Evolutionary conservation across 2,113 vertebrate species (phyloP).

Genomic region (Psittacus erithacus): DNA sequence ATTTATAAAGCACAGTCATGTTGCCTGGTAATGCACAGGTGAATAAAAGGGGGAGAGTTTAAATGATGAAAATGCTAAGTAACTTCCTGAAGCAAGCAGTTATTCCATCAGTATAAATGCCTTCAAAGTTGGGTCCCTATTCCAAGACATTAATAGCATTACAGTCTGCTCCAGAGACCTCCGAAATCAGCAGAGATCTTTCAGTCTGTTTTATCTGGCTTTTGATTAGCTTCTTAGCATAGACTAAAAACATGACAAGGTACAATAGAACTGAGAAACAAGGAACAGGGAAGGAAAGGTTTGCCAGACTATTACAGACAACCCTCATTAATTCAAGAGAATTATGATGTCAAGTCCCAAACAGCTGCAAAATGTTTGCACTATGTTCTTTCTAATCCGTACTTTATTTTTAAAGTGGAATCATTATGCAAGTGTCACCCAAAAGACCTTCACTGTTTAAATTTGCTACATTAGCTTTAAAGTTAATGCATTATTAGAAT

Average conservation of each 20-base stretch:
- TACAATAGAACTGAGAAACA: slow-evolving; percentile 14
- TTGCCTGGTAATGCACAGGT: not conserved
- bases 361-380: slow-evolving; percentile 1
- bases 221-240: slow-evolving; percentile 24
- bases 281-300: not conserved
- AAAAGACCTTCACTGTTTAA: not conserved
- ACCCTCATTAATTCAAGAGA: not conserved
- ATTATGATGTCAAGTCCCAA: slow-evolving; percentile 9
- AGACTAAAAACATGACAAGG: slow-evolving; percentile 4
- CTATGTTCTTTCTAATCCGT: not conserved
- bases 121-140: not conserved
- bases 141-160: not conserved
- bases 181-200: slow-evolving; percentile 22
- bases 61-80: slow-evolving; percentile 6
- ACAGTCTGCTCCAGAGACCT: slow-evolving; percentile 1
- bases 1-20: not conserved
- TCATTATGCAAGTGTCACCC: not conserved
- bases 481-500: not conserved
- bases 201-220: not conserved
- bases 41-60: slow-evolving; percentile 9
- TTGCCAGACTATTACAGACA: slow-evolving; percentile 5
- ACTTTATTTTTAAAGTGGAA: slow-evolving; percentile 13
- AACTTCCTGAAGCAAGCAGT: slow-evolving; percentile 1
- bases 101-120: slow-evolving; percentile 3
- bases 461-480: not conserved